phyloP scores from a whole-genome alignment of 2,113 vertebrate species.

The Motacilla alba region DNA sequence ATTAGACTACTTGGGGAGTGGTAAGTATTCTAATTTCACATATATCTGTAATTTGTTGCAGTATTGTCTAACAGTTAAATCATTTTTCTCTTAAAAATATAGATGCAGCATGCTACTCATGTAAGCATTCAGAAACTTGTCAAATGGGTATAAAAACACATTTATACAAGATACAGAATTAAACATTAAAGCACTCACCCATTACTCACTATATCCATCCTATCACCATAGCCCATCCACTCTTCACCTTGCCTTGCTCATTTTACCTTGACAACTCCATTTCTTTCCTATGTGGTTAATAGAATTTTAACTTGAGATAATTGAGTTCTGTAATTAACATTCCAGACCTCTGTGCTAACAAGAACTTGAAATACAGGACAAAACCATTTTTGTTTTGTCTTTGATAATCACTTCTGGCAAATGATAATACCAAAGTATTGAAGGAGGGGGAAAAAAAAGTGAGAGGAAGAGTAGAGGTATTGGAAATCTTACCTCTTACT shows the following conservation, averaged over 20 bases:
- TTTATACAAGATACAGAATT: neutral
- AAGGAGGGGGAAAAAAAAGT: neutral
- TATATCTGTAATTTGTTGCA: neutral
- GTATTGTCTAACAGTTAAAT: neutral
- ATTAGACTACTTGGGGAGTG: neutral
- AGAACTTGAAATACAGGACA: neutral
- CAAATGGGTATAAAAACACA: neutral
- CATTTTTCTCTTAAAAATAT: neutral
- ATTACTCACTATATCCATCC: neutral
- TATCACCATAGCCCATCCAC: neutral
- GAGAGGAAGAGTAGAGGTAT: neutral
- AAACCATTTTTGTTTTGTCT: neutral
- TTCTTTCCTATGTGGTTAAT: neutral
- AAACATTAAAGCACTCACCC: neutral
- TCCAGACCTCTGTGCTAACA: neutral
- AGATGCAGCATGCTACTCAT: neutral
- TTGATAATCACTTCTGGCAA: neutral
- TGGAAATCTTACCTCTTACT: neutral
- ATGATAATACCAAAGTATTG: neutral
- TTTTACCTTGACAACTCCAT: neutral
- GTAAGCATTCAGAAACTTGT: neutral
- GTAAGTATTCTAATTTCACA: neutral
- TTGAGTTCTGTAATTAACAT: conserved; percentile 24
- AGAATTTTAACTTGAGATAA: conserved; percentile 16
- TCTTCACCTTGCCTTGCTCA: neutral